These are phyloP conservation scores for Strigamia transsilvanica DNA, from an alignment of 2,888 invertebrate species.

Conservation along the genomic window DNA sequence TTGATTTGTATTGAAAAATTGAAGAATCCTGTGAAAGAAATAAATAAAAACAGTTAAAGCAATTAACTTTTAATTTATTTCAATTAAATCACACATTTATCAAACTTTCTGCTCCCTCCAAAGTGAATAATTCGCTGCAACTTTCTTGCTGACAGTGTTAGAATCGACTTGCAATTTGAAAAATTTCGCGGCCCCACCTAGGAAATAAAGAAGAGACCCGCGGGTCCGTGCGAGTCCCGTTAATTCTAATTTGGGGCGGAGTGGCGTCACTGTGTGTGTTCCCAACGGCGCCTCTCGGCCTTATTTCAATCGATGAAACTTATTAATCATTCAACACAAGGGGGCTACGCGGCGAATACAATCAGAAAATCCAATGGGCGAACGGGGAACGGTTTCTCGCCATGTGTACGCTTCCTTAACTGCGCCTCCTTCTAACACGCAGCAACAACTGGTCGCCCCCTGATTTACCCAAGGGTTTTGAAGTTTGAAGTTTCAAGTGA, in stretches of 20 bases:
- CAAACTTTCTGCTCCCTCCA: neutral
- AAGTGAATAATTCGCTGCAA: neutral
- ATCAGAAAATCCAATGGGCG: slow-evolving; percentile 49
- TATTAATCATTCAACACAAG: slow-evolving; percentile 49
- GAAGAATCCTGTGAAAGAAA: slow-evolving; percentile 73
- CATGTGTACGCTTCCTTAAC: slow-evolving; percentile 27
- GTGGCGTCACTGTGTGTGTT: slow-evolving; percentile 26
- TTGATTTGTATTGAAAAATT: slow-evolving; percentile 81
- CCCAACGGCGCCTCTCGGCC: slow-evolving; percentile 38
- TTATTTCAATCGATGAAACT: slow-evolving; percentile 48
- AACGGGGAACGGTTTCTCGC: slow-evolving; percentile 37
- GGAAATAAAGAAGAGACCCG: slow-evolving; percentile 32
- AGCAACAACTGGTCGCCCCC: slow-evolving; percentile 26
- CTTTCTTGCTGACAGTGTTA: slow-evolving; percentile 17
- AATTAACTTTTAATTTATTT: neutral
- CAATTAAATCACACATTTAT: neutral
- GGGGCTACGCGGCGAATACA: slow-evolving; percentile 45
- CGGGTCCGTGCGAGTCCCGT: slow-evolving; percentile 32
- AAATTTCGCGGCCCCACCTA: slow-evolving; percentile 19
- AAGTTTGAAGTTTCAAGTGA: neutral
- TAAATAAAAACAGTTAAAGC: slow-evolving; percentile 42
- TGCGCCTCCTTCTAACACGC: slow-evolving; percentile 19
- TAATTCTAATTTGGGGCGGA: slow-evolving; percentile 46
- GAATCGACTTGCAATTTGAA: slow-evolving; percentile 33
- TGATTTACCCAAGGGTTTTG: slow-evolving; percentile 28